Evolutionary conservation across 23 tunicate species (phyloP).

Genomic region (Pegea sp.): DNA sequence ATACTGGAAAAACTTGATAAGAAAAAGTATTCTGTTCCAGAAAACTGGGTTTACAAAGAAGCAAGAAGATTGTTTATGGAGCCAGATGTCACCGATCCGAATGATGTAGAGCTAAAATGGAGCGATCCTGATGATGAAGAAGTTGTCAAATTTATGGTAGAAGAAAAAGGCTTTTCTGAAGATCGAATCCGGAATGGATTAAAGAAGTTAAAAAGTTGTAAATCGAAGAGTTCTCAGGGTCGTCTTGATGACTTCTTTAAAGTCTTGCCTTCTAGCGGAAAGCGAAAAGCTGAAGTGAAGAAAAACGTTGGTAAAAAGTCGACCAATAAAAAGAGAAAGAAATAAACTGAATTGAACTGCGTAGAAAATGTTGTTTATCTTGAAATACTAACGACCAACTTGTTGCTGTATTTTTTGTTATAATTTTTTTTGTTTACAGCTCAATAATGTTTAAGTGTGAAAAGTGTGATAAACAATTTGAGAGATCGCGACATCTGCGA

Average conservation of each 20-base stretch:
- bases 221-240: conserved; percentile 62
- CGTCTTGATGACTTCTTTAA: conserved; percentile 95
- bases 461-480: no score
- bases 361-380: no score
- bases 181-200: conserved; percentile 78
- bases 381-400: no score
- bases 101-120: conserved; percentile 55
- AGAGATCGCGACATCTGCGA: no score
- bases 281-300: no score
- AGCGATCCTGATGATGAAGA: conserved; percentile 59
- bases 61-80: conserved; percentile 52
- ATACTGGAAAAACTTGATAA: conserved; percentile 41
- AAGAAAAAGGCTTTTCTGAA: conserved; percentile 86
- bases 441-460: no score
- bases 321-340: no score
- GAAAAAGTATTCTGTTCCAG: conserved; percentile 70
- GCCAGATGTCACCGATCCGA: conserved; percentile 46
- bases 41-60: conserved; percentile 66
- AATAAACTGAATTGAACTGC: no score
- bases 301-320: no score
- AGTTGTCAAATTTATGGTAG: conserved; percentile 50
- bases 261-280: conserved; percentile 25
- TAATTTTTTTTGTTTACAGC: no score
- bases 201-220: conserved; percentile 40
- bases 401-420: no score